Conservation (phyloP, 2,113 vertebrate species). For the Opisthocomus hoazin region DNA sequence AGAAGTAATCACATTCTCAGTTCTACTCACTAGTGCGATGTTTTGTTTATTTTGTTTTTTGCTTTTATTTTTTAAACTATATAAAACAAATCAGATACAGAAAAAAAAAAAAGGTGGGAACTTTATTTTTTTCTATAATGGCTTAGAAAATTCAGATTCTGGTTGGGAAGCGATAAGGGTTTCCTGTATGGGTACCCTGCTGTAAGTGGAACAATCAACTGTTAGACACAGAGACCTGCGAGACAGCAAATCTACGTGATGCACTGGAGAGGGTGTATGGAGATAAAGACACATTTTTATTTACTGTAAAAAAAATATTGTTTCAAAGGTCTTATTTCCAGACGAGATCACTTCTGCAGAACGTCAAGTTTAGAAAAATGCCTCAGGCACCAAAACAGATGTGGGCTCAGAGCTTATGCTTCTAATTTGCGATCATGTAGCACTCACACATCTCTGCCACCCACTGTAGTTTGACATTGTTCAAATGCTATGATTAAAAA, state of each 20-base stretch:
- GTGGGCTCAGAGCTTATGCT: neutral
- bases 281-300: neutral
- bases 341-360: neutral
- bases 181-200: neutral
- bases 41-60: neutral
- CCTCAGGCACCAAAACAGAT: neutral
- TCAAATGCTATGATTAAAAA: neutral
- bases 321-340: neutral
- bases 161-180: neutral
- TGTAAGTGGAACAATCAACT: neutral
- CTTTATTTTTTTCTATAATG: neutral
- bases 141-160: neutral
- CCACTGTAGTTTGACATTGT: neutral
- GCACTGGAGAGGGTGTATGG: neutral
- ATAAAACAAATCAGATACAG: neutral
- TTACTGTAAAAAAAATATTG: neutral
- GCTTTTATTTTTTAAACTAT: neutral
- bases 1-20: neutral
- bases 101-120: neutral
- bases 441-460: neutral
- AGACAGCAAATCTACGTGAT: neutral
- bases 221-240: neutral
- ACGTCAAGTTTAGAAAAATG: neutral
- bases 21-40: neutral
- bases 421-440: neutral